Conservation (phyloP, 2,888 invertebrate genomes). For the Pteria penguin region DNA sequence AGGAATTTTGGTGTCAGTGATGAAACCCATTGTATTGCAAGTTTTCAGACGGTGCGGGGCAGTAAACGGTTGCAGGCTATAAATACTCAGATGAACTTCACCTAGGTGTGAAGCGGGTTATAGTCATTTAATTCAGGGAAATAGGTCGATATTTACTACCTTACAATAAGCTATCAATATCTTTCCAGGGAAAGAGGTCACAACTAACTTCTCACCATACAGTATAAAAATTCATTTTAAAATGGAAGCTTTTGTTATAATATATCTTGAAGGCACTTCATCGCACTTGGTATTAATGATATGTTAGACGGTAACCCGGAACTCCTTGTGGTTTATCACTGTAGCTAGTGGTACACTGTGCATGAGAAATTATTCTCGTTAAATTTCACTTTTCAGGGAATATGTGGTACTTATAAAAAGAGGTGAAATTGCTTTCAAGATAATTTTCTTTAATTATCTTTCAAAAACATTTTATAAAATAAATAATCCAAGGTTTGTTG, state of each 20-base stretch:
- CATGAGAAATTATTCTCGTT: neutral
- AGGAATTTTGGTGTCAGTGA: constrained; percentile 63
- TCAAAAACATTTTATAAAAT: no score
- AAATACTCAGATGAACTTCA: constrained; percentile 43
- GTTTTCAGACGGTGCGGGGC: constrained; percentile 67
- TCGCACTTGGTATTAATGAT: neutral
- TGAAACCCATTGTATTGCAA: constrained; percentile 67
- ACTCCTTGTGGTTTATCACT: constrained; percentile 8
- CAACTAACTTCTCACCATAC: neutral
- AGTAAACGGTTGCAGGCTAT: constrained; percentile 61
- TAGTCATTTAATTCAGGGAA: constrained; percentile 40
- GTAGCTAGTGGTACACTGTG: constrained; percentile 23
- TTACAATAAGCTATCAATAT: neutral
- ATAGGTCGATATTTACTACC: constrained; percentile 23
- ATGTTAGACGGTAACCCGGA: neutral
- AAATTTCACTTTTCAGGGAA: neutral
- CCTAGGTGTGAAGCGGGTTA: constrained; percentile 47
- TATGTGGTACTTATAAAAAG: no score
- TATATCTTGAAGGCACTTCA: neutral
- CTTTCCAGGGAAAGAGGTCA: neutral
- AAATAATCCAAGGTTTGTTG: no score
- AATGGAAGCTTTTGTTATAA: no score
- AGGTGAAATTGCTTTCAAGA: neutral
- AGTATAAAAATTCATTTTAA: no score
- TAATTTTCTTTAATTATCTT: no score